A percentile compares a stretch with the other conserved stretches of the same genome.
These are phyloP conservation scores for Callinectes sapidus DNA, from an alignment of 2,888 invertebrate genomes.

Conservation along the genomic window DNA sequence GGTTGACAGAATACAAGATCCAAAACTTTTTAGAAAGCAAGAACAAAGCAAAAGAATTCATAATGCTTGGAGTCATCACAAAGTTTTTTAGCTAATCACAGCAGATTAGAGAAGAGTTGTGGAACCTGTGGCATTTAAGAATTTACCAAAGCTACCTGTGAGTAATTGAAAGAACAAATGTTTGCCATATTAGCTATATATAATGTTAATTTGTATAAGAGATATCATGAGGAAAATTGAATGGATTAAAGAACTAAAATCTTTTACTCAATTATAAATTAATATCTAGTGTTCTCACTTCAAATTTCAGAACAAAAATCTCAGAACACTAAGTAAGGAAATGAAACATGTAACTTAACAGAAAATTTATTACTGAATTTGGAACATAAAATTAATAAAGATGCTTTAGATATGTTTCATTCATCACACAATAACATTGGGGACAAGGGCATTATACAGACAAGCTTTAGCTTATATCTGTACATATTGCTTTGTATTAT, in stretches of 20 bases:
- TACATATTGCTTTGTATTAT: not conserved
- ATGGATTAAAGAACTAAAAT: not conserved
- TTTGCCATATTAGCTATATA: not conserved
- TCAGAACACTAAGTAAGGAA: constrained; percentile 39
- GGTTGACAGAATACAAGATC: not conserved
- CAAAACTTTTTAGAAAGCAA: not conserved
- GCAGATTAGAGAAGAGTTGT: not conserved
- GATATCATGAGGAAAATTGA: not conserved
- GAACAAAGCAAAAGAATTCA: not conserved
- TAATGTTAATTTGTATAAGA: not conserved
- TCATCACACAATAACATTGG: not conserved
- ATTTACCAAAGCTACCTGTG: not conserved
- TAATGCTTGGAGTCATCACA: not conserved
- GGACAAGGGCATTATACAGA: not conserved
- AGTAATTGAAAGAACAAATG: not conserved
- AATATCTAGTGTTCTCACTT: not conserved
- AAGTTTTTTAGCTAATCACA: not conserved
- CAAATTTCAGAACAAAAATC: not conserved
- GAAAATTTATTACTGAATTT: constrained; percentile 44
- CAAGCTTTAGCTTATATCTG: constrained; percentile 32
- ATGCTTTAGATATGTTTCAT: not conserved
- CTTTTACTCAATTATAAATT: not conserved
- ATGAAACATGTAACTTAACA: constrained; percentile 48
- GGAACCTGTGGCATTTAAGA: not conserved
- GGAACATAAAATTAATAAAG: constrained; percentile 19